Evolutionary conservation across 2,113 vertebrate species (phyloP), one percentile per base, ranked within the genome.

Genomic region (Tricholaema leucomelas): DNA sequence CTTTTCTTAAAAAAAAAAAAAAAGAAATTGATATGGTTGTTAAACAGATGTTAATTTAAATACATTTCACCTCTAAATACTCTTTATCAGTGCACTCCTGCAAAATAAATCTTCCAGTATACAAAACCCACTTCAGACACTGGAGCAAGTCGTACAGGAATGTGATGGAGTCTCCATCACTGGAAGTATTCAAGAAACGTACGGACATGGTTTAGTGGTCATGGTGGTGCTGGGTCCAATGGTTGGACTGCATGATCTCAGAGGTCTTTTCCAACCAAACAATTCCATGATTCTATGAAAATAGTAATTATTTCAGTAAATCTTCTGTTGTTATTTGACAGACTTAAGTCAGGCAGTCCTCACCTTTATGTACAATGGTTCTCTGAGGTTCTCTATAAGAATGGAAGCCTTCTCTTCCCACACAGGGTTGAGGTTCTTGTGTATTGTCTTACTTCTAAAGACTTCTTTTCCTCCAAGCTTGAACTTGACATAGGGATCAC

Each of bases 401-500:
- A 99, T 93, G 38, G 81, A 98, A 42, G 97, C 86, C 94, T 98
- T 98, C 97, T 99, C 99, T 11, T 99, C 99, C 99, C 99, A 99
- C 44, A 99, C 98, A 25, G 99, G 99, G 92, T 99, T 99, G 80
- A 99, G 98, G 94, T 98, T 99, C 97, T 99, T 99, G 84, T 99
- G 98, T 97, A 99, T 98, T 90, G 97, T 99, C 96, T 98, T 99
- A 96, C 99, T 99, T 97, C 99, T 98, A 96, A 99, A 99, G 73
- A 99, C 98, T 96, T 99, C 99, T 92, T 99, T 99, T 91, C 99
- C 97, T 95, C 98, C 98, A n/a, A 99, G 97, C 97, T 99, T 99
- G 96, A 99, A 99, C 97, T 99, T 99, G 92, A 99, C 99, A 18
- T 99, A 99, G 2, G 99, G 99, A 95, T 99, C 99, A 95, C 99